These are phyloP conservation scores for Octomys mimax DNA, from an alignment of 2,797 vertebrate genomes.

Conservation along the genomic window DNA sequence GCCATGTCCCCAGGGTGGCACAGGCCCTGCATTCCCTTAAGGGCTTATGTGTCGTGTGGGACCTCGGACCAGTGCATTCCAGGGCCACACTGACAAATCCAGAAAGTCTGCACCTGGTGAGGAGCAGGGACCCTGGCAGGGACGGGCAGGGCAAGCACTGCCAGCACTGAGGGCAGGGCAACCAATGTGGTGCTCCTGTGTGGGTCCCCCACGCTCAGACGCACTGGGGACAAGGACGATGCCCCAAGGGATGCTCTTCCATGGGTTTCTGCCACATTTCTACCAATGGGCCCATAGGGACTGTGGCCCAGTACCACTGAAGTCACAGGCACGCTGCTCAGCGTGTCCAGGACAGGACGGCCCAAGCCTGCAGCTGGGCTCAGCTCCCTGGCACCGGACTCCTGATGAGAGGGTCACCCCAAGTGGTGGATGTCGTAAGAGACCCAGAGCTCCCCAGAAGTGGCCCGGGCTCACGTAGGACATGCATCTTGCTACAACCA, in stretches of 20 bases:
- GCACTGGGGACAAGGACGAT: background rate
- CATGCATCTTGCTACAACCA: background rate
- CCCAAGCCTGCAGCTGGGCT: background rate
- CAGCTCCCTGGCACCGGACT: background rate
- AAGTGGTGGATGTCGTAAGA: background rate
- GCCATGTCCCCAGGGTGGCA: no score
- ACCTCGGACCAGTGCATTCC: background rate
- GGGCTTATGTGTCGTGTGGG: background rate
- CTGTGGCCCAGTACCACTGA: rapidly evolving
- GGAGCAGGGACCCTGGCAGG: background rate
- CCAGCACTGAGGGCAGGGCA: background rate
- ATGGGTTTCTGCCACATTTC: background rate
- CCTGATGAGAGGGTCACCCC: background rate
- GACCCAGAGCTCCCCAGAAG: background rate
- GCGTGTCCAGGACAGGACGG: background rate
- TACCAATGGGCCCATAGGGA: background rate
- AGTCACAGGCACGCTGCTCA: background rate
- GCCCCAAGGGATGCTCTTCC: background rate
- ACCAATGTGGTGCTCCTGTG: background rate
- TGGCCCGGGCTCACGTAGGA: background rate
- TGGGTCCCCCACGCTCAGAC: background rate
- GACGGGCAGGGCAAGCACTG: background rate
- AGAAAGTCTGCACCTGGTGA: background rate
- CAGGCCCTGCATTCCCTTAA: background rate
- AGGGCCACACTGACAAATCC: background rate